Conservation (phyloP, 2,113 vertebrate species). For the Eulemur macaco region DNA sequence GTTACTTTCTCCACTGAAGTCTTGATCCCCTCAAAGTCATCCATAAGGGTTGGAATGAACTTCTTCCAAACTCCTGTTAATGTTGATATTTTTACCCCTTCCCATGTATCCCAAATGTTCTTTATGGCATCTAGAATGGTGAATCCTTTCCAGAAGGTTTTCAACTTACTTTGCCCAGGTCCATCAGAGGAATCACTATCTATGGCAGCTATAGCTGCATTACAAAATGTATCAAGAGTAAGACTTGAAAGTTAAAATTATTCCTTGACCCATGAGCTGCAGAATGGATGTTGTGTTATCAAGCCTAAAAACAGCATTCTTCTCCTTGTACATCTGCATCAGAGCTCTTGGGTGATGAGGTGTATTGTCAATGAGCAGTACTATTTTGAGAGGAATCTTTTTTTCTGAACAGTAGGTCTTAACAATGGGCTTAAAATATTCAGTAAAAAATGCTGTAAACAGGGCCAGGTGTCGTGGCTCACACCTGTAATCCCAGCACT, state of each 20-base stretch:
- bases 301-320: background rate
- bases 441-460: too few species aligned
- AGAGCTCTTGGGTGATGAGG: background rate
- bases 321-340: background rate
- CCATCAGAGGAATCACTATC: background rate
- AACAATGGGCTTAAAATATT: background rate
- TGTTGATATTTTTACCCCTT: background rate
- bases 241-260: background rate
- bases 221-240: background rate
- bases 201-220: background rate
- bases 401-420: background rate
- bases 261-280: background rate
- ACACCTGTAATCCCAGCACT: background rate
- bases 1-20: background rate
- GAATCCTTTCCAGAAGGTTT: background rate
- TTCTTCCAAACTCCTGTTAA: background rate
- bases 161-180: background rate
- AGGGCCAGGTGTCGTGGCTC: background rate
- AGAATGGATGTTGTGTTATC: background rate
- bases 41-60: background rate
- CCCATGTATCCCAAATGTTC: background rate
- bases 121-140: background rate
- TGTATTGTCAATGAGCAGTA: background rate
- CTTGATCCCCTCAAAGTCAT: background rate
- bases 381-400: background rate